Evolutionary conservation across 2,113 vertebrate species (phyloP).

Genomic region (Lagopus muta): DNA sequence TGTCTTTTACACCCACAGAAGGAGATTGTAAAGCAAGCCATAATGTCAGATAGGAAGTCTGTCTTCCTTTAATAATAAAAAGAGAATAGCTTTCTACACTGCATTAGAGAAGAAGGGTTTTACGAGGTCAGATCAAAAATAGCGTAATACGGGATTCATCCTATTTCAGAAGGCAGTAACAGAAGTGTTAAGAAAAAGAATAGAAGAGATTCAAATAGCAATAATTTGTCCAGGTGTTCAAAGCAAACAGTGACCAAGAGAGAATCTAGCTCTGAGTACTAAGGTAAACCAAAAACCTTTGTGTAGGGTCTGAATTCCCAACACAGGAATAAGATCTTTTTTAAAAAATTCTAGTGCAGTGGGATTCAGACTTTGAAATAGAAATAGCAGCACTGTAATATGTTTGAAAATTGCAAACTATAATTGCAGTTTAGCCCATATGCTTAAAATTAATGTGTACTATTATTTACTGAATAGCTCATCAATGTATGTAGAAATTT

Average conservation of each 20-base stretch:
- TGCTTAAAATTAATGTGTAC: neutral
- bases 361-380: neutral
- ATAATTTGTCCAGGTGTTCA: neutral
- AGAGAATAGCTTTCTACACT: accelerated
- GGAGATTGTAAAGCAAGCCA: neutral
- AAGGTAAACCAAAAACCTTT: neutral
- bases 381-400: neutral
- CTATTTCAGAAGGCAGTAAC: neutral
- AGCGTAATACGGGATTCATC: neutral
- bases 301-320: accelerated
- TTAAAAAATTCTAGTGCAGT: neutral
- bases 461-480: neutral
- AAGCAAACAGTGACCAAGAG: neutral
- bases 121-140: neutral
- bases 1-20: neutral
- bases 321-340: neutral
- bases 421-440: neutral
- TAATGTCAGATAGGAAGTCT: neutral
- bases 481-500: neutral
- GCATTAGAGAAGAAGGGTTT: neutral
- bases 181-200: neutral
- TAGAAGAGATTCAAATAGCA: neutral
- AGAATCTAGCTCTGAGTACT: neutral
- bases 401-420: neutral
- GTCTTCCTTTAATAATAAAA: neutral